These are phyloP conservation scores for Lycodopsis pacificus DNA, from an alignment of 2,797 vertebrate species.

Conservation along the genomic window DNA sequence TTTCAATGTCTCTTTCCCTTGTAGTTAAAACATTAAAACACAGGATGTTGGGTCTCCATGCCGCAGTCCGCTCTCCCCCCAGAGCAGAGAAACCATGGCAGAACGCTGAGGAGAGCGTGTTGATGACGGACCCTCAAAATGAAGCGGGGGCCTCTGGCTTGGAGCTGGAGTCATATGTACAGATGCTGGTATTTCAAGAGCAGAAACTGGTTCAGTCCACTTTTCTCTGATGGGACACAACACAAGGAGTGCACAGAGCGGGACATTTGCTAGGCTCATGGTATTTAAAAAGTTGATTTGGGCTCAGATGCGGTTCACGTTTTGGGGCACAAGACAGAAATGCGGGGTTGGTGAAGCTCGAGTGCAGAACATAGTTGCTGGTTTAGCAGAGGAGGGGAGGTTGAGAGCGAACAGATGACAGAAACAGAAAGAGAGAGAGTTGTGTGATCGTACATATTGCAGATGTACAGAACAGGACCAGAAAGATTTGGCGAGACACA, in stretches of 20 bases:
- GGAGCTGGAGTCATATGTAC: conserved; percentile 93
- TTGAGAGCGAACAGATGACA: conserved; percentile 66
- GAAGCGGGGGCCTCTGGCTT: conserved; percentile 63
- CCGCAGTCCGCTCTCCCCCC: conserved; percentile 61
- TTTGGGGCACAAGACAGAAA: conserved; percentile 80
- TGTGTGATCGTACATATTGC: conserved; percentile 72
- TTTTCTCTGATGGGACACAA: conserved; percentile 76
- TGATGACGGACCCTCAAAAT: conserved; percentile 66
- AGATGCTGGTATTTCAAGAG: conserved; percentile 95
- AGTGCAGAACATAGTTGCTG: conserved; percentile 73
- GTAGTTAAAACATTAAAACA: conserved; percentile 83
- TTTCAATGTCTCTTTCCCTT: conserved; percentile 80
- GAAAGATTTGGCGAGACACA: conserved; percentile 61
- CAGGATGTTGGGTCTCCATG: conserved; percentile 81
- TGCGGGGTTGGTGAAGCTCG: conserved; percentile 60
- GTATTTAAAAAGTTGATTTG: conserved; percentile 64
- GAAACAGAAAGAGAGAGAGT: conserved; percentile 52
- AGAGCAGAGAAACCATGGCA: conserved; percentile 74
- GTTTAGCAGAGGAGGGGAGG: conserved; percentile 70
- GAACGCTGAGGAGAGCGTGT: conserved; percentile 70
- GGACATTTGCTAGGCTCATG: conserved; percentile 66
- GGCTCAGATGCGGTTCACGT: conserved; percentile 68
- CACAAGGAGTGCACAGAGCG: conserved; percentile 76
- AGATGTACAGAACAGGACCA: conserved; percentile 67
- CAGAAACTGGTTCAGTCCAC: conserved; percentile 72